phyloP scores from a whole-genome alignment of 2,888 invertebrate species.

The Tupiocoris notatus region DNA sequence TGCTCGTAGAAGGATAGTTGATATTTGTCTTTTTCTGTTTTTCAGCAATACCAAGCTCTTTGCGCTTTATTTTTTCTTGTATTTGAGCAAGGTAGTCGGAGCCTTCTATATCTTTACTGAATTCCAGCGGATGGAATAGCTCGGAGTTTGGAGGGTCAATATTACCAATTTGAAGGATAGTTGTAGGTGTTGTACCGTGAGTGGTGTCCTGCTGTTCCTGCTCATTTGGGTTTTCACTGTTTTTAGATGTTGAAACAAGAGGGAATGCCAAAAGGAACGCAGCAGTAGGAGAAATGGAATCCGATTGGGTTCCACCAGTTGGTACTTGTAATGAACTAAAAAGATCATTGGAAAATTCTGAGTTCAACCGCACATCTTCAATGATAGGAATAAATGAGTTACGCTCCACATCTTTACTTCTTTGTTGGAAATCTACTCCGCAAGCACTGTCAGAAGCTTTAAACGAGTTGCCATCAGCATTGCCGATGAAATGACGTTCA shows the following conservation, averaged over 20 bases:
- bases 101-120: conserved; percentile 37
- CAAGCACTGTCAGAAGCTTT: conserved; percentile 18
- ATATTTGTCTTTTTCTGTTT: conserved; percentile 9
- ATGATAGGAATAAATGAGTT: conserved; percentile 46
- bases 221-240: conserved; percentile 59
- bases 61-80: conserved; percentile 21
- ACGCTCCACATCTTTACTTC: conserved; percentile 45
- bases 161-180: conserved; percentile 56
- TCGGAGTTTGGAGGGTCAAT: conserved; percentile 48
- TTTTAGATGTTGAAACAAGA: conserved; percentile 64
- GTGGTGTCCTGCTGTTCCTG: conserved; percentile 56
- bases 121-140: conserved; percentile 47
- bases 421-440: conserved; percentile 26
- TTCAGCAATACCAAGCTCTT: background rate
- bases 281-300: conserved; percentile 71
- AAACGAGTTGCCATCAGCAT: conserved; percentile 33
- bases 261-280: conserved; percentile 75
- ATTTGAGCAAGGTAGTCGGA: conserved; percentile 19
- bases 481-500: background rate
- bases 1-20: background rate
- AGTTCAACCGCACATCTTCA: conserved; percentile 53
- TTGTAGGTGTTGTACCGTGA: conserved; percentile 53
- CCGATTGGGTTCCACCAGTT: conserved; percentile 54
- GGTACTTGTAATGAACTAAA: conserved; percentile 63
- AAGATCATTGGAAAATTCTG: conserved; percentile 62